Percentiles rank a stretch among this genome's conserved stretches.
Conservation (phyloP, 2,888 invertebrate genomes). For the Pemphredon lugubris region DNA sequence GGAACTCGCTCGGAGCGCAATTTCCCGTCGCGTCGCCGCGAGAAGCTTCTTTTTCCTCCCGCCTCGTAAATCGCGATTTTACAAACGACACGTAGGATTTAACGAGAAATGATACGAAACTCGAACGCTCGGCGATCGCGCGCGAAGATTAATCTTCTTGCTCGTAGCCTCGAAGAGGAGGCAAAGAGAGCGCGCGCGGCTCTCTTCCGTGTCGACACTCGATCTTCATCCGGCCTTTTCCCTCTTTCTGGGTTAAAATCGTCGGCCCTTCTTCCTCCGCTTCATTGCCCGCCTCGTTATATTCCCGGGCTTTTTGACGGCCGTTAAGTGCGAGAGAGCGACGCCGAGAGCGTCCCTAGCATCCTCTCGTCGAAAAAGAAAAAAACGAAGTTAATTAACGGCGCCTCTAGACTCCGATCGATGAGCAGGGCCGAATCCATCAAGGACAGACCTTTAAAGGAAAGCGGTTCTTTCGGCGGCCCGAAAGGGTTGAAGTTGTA, state of each 20-base stretch:
- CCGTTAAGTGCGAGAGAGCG: not conserved
- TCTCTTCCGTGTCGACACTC: not conserved
- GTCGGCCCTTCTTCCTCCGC: not conserved
- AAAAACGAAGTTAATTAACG: conserved; percentile 19
- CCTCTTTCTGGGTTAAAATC: conserved; percentile 1
- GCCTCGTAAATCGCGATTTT: no score
- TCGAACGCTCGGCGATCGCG: no score
- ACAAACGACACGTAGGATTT: no score
- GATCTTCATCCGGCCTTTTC: not conserved
- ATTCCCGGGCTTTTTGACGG: conserved; percentile 3
- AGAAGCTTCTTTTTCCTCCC: no score
- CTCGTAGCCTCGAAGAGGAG: not conserved
- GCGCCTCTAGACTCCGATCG: conserved; percentile 7
- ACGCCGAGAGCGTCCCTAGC: not conserved
- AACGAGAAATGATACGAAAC: no score
- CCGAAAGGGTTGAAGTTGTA: no score
- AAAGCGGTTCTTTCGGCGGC: not conserved
- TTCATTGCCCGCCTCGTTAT: conserved; percentile 8
- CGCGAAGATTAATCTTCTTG: not conserved
- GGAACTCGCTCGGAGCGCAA: no score
- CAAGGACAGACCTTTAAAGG: not conserved
- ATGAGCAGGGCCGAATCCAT: conserved; percentile 1
- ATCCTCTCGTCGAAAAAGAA: conserved; percentile 8
- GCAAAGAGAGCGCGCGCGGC: not conserved
- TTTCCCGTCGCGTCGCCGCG: no score